phyloP scores from a whole-genome alignment of 2,888 invertebrate genomes.

The Eilema caniola region DNA sequence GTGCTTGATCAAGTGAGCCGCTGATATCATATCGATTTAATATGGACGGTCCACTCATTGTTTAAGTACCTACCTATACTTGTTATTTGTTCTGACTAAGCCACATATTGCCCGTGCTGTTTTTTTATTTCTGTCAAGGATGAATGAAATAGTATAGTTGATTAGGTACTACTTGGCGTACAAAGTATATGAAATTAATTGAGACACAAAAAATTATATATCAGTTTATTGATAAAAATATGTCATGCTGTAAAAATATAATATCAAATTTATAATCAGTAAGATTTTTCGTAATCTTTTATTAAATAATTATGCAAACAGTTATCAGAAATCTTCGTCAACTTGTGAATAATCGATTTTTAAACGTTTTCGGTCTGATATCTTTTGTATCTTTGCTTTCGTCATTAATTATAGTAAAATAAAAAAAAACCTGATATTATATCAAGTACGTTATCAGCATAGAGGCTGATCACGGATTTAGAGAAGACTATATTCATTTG shows the following conservation, averaged over 20 bases:
- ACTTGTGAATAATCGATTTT: slow-evolving; percentile 68
- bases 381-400: slow-evolving; percentile 10
- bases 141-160: too few relatives aligned
- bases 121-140: too few relatives aligned
- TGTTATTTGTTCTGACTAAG: too few relatives aligned
- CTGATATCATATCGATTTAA: too few relatives aligned
- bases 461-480: neutral
- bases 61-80: too few relatives aligned
- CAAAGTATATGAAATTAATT: neutral
- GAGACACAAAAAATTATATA: slow-evolving; percentile 10
- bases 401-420: slow-evolving; percentile 8
- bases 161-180: too few relatives aligned
- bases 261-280: slow-evolving; percentile 5
- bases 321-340: slow-evolving; percentile 34
- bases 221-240: slow-evolving; percentile 21
- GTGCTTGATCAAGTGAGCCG: too few relatives aligned
- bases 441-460: neutral
- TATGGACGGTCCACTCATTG: too few relatives aligned
- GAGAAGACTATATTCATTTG: neutral
- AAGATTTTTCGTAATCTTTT: slow-evolving; percentile 14
- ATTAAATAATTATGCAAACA: slow-evolving; percentile 8
- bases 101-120: too few relatives aligned
- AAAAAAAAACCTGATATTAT: neutral
- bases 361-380: slow-evolving; percentile 61
- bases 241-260: neutral